These are phyloP conservation scores for Copidosoma aretas DNA, from an alignment of 2,888 invertebrate genomes.

Conservation along the genomic window DNA sequence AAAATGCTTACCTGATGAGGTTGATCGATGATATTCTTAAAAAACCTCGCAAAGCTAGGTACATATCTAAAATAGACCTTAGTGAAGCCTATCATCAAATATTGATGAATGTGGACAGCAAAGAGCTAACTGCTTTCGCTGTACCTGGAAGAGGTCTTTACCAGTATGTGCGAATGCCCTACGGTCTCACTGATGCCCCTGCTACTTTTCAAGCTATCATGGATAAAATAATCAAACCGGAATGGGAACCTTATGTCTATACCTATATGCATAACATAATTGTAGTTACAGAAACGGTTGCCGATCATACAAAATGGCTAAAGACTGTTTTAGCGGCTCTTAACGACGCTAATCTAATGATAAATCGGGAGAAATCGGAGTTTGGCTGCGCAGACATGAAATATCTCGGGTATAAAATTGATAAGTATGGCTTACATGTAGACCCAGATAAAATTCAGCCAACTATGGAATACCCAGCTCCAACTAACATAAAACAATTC, in stretches of 20 bases:
- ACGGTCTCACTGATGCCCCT: conserved; percentile 32
- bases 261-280: conserved; percentile 1
- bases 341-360: not conserved
- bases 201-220: conserved; percentile 22
- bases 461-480: not conserved
- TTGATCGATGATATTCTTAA: conserved; percentile 1
- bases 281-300: not conserved
- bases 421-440: not conserved
- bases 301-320: not conserved
- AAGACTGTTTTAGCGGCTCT: not conserved
- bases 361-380: not conserved
- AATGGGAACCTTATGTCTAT: too few species aligned
- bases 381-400: not conserved
- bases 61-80: not conserved
- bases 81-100: too few species aligned
- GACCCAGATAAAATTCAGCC: not conserved
- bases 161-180: conserved; percentile 31
- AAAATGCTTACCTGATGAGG: conserved; percentile 32
- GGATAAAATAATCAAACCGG: conserved; percentile 25
- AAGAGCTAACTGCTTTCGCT: too few species aligned
- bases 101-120: not conserved
- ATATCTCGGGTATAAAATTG: conserved; percentile 44
- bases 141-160: too few species aligned
- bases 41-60: not conserved
- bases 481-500: too few species aligned